A percentile compares a stretch with the other conserved stretches of the same genome.
phyloP scores from a whole-genome alignment of 2,797 vertebrate genomes.

The Coregonus suidteri region DNA sequence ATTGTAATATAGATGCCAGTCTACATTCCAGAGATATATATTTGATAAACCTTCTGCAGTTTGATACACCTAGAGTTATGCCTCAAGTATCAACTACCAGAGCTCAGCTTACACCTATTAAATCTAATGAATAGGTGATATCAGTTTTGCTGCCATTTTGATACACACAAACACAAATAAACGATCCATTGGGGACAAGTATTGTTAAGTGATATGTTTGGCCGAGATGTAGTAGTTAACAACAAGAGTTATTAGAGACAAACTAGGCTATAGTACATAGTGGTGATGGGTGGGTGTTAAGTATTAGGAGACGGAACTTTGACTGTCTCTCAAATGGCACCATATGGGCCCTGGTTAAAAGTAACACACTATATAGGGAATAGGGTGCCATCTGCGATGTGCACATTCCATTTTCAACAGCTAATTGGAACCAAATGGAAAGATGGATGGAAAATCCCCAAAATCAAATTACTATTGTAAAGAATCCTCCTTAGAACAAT shows the following conservation, averaged over 20 bases:
- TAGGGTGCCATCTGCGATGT: neutral
- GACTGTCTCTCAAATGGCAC: neutral
- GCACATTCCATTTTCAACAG: neutral
- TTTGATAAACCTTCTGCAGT: slow-evolving; percentile 33
- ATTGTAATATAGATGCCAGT: slow-evolving; percentile 20
- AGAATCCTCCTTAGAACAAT: neutral
- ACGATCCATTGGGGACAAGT: slow-evolving; percentile 30
- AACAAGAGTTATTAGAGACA: slow-evolving; percentile 51
- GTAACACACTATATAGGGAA: neutral
- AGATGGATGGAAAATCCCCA: neutral
- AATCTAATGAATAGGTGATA: slow-evolving; percentile 24
- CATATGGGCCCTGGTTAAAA: neutral
- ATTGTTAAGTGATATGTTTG: slow-evolving; percentile 51
- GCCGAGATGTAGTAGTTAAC: slow-evolving; percentile 57
- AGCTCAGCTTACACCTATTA: slow-evolving; percentile 31
- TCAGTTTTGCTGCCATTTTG: slow-evolving; percentile 31
- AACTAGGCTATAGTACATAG: slow-evolving; percentile 27
- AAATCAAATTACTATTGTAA: neutral
- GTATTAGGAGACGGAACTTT: neutral
- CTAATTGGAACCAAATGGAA: neutral
- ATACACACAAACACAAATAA: slow-evolving; percentile 36
- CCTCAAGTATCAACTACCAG: slow-evolving; percentile 35
- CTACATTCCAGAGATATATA: slow-evolving; percentile 18
- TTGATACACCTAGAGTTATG: slow-evolving; percentile 19
- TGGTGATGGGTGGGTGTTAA: too few species aligned